Evolutionary conservation across 2,888 invertebrate species (phyloP).

Genomic region (Spilosoma lubricipeda): DNA sequence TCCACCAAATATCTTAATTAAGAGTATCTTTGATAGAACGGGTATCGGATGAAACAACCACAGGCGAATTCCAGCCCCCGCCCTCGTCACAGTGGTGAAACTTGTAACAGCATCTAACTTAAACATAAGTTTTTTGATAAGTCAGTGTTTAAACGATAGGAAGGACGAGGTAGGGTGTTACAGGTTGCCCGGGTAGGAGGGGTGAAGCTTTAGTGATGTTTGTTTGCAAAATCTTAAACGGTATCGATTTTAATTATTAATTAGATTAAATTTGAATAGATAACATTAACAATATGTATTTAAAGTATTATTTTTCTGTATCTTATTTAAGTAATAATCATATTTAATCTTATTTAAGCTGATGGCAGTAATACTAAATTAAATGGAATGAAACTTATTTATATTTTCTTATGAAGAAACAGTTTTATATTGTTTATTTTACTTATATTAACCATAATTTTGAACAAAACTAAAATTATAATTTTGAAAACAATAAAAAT

Average conservation of each 20-base stretch:
- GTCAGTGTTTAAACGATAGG: constrained; percentile 84
- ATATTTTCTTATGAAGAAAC: neutral
- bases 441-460: neutral
- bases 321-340: neutral
- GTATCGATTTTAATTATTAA: constrained; percentile 14
- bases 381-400: neutral
- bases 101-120: constrained; percentile 79
- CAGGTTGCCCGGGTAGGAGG: constrained; percentile 79
- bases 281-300: neutral
- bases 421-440: neutral
- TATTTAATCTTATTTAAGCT: neutral
- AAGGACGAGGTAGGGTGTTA: constrained; percentile 75
- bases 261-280: neutral
- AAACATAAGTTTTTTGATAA: constrained; percentile 86
- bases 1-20: constrained; percentile 53
- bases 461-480: neutral
- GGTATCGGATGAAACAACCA: constrained; percentile 47
- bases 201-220: constrained; percentile 64
- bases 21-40: constrained; percentile 47
- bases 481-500: neutral
- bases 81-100: constrained; percentile 65
- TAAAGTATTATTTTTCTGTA: neutral
- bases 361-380: neutral
- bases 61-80: constrained; percentile 43
- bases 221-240: constrained; percentile 49